Evolutionary conservation across 2,797 vertebrate genomes (phyloP), one percentile per base, ranked within the genome.

Genomic region (Cheirogaleus major): DNA sequence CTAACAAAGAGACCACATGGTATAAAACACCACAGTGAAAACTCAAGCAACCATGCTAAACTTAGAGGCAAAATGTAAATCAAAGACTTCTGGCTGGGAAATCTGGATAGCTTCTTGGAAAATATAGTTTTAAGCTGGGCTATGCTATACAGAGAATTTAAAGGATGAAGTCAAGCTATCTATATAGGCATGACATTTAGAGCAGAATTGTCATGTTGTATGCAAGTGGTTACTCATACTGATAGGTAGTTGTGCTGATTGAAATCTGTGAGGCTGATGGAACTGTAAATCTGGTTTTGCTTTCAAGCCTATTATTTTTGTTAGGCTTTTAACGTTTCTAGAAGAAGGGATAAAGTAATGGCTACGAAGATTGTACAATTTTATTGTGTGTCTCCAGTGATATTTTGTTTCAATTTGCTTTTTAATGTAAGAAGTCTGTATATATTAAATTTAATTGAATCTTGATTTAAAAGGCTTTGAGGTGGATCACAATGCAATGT

Each of bases 381-480:
- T 69, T 72, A 87, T 79, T 83, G 11, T 96, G 82, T 86, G 38
- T 94, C 52, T 80, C 35, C 35, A 72, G 11, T 59, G 65, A 50
- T 84, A 82, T 83, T 96, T 78, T 91, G 32, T 96, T 93, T 89
- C 61, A 69, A 22, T 83, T 91, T 95, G 45, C 18, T 82, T 83
- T 76, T 85, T 57, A 90, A 78, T 89, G 38, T 70, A 70, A 38
- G 41, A 78, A 45, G 10, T 81, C 9, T 91, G 9, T 67, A 41
- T 55, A 12, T 72, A 82, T 89, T 79, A 83, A 90, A 63, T 92
- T 79, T 91, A 82, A 41, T 86, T 93, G 55, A 82, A 86, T 89
- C 7, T 38, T 89, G 6, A 82, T 89, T 93, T 89, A 76, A 91
- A 95, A 72, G 35, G 14, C 61, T 84, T 95, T 94, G 63, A 79